Percentiles rank a stretch among this genome's conserved stretches.
phyloP scores from a whole-genome alignment of 2,888 invertebrate genomes.

The Xiphydria camelus region DNA sequence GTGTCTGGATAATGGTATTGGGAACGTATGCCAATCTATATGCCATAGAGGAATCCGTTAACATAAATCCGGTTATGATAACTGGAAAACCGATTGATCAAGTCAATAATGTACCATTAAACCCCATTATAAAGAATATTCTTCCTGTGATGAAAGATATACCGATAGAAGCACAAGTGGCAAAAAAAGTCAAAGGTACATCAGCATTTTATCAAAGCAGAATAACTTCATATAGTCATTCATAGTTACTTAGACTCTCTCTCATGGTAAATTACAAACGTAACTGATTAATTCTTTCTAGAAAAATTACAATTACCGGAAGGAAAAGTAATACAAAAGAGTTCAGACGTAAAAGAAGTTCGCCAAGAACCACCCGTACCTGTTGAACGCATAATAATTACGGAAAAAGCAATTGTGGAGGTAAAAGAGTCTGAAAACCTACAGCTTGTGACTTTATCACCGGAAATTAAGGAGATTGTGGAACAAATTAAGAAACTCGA shows the following conservation, averaged over 20 bases:
- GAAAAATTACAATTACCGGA: constrained; percentile 26
- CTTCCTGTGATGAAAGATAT: constrained; percentile 24
- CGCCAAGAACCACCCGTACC: constrained; percentile 54
- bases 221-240: too few relatives aligned
- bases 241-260: too few relatives aligned
- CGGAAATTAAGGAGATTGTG: constrained; percentile 63
- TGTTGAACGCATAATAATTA: constrained; percentile 47
- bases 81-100: constrained; percentile 40
- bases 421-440: constrained; percentile 20
- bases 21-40: constrained; percentile 89
- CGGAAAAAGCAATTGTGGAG: constrained; percentile 39
- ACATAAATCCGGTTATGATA: constrained; percentile 39
- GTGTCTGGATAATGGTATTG: constrained; percentile 84
- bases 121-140: constrained; percentile 38
- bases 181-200: constrained; percentile 34
- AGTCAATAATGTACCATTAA: constrained; percentile 45
- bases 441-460: constrained; percentile 20
- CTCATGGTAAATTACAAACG: too few relatives aligned
- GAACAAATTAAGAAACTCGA: constrained; percentile 68
- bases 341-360: constrained; percentile 28
- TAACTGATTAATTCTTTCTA: constrained; percentile 16
- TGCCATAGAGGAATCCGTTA: constrained; percentile 68
- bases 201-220: too few relatives aligned
- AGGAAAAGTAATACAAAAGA: constrained; percentile 16
- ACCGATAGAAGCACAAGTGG: constrained; percentile 22